Conservation (phyloP, 2,797 vertebrate species). For the Xerus rutilus region DNA sequence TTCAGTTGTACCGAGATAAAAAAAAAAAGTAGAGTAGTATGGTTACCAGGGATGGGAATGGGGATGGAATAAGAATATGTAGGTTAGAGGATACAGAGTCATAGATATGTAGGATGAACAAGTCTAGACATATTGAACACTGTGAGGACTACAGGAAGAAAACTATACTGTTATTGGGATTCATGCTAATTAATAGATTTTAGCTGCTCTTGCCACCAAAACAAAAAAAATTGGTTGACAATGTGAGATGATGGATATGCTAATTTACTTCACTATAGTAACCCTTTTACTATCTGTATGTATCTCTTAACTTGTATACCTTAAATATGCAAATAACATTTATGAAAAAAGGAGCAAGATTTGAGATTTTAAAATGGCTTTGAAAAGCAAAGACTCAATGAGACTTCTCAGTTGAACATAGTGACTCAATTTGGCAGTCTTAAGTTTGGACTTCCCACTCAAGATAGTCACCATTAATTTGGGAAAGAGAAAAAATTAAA, state of each 20-base stretch:
- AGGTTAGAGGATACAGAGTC: not conserved
- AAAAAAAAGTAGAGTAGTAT: not conserved
- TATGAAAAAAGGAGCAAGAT: not conserved
- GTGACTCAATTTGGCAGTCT: not conserved
- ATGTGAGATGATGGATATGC: too few species aligned
- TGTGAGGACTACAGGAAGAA: not conserved
- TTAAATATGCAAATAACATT: not conserved
- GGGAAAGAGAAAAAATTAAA: not conserved
- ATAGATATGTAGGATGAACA: not conserved
- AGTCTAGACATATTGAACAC: not conserved
- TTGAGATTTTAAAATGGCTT: not conserved
- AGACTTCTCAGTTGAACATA: not conserved
- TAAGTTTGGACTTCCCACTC: not conserved
- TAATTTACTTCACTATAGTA: too few species aligned
- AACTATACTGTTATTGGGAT: not conserved
- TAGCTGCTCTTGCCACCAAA: too few species aligned
- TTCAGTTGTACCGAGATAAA: not conserved
- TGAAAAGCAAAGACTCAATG: not conserved
- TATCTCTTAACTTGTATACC: not conserved
- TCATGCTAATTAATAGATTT: not conserved
- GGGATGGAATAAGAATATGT: not conserved
- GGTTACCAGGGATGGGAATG: not conserved
- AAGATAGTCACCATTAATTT: not conserved
- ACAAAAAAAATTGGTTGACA: too few species aligned
- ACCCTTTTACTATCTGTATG: too few species aligned